phyloP scores from a whole-genome alignment of 2,797 vertebrate species.

The Cyclopterus lumpus region DNA sequence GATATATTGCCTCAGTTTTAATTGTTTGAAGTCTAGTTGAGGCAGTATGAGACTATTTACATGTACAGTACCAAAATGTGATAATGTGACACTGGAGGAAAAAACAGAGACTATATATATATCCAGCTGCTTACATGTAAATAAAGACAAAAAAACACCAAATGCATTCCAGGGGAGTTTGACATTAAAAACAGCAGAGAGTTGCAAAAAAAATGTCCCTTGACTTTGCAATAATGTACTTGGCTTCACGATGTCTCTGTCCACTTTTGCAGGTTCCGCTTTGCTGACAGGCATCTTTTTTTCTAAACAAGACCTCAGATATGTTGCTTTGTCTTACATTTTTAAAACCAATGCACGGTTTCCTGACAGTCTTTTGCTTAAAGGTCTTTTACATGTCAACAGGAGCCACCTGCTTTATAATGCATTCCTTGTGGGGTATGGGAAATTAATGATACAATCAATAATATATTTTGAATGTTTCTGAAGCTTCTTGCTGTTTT shows the following conservation, averaged over 20 bases:
- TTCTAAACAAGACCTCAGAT: constrained; percentile 69
- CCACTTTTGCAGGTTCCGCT: constrained; percentile 66
- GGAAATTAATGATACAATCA: constrained; percentile 75
- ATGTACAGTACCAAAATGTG: constrained; percentile 63
- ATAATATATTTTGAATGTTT: constrained; percentile 83
- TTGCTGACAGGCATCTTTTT: constrained; percentile 67
- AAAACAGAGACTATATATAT: constrained; percentile 53
- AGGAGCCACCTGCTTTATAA: constrained; percentile 63
- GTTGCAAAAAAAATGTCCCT: constrained; percentile 67
- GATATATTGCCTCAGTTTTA: constrained; percentile 66
- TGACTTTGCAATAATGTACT: constrained; percentile 84
- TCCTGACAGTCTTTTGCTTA: constrained; percentile 67
- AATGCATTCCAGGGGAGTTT: constrained; percentile 68
- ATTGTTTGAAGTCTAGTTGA: constrained; percentile 64
- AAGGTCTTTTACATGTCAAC: constrained; percentile 69
- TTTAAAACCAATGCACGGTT: constrained; percentile 68
- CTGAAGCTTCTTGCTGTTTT: constrained; percentile 82
- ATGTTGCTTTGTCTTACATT: constrained; percentile 72
- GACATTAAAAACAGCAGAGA: constrained; percentile 64
- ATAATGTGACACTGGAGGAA: constrained; percentile 60
- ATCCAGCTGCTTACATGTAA: constrained; percentile 64
- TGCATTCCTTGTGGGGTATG: constrained; percentile 65
- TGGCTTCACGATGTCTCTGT: constrained; percentile 75
- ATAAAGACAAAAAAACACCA: constrained; percentile 61
- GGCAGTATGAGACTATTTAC: constrained; percentile 68